phyloP scores from a whole-genome alignment of 2,113 vertebrate species.

The Phodopus roborovskii region DNA sequence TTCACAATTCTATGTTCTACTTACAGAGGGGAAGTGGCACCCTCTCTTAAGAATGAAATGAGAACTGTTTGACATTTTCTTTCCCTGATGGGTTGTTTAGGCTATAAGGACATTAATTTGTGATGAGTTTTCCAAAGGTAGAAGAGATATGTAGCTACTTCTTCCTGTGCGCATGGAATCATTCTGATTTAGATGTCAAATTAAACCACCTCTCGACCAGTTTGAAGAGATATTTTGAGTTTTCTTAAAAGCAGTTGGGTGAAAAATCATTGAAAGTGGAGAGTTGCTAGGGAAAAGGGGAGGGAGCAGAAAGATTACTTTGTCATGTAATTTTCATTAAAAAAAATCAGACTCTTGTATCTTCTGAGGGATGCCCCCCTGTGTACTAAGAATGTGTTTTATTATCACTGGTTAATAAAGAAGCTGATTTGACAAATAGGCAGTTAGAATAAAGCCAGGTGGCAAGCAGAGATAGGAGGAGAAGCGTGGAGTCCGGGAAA shows the following conservation, averaged over 20 bases:
- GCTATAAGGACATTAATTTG: conserved; percentile 20
- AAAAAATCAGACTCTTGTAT: background rate
- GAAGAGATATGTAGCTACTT: conserved; percentile 32
- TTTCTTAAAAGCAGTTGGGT: background rate
- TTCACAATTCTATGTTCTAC: background rate
- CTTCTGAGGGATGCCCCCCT: background rate
- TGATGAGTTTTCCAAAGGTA: conserved; percentile 39
- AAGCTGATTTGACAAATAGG: too few relatives aligned
- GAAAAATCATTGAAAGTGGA: background rate
- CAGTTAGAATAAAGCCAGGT: too few relatives aligned
- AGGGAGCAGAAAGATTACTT: background rate
- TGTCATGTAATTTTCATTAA: background rate
- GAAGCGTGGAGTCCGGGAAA: too few relatives aligned
- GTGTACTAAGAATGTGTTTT: too few relatives aligned
- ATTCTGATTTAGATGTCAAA: background rate
- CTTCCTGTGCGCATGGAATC: background rate
- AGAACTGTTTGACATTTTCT: conserved; percentile 39
- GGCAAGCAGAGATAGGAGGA: too few relatives aligned
- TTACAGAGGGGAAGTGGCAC: background rate
- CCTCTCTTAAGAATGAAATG: background rate
- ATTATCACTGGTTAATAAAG: too few relatives aligned
- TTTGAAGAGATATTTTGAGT: conserved; percentile 24
- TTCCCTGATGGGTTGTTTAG: background rate
- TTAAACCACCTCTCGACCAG: background rate
- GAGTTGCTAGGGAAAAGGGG: background rate